Percentiles rank a stretch among this genome's conserved stretches.
Evolutionary conservation across 1,140 invertebrate genomes (phyloP).

Genomic region (Nebria ingens): DNA sequence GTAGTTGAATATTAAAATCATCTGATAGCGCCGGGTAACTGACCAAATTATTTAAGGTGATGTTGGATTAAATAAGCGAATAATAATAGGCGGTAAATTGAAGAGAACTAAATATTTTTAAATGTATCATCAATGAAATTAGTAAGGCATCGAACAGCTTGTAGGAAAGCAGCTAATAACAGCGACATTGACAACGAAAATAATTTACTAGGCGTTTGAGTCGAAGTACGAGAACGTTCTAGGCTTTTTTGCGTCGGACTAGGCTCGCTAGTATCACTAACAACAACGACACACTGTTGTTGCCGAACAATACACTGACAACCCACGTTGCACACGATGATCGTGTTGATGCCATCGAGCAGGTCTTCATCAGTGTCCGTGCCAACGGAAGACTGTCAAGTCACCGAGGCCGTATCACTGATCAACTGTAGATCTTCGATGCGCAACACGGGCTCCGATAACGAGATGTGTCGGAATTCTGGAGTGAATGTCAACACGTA

Average conservation of each 20-base stretch:
- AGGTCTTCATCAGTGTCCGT: not conserved
- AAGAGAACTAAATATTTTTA: not conserved
- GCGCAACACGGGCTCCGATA: constrained; percentile 25
- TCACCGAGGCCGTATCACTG: not conserved
- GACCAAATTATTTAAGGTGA: too few relatives aligned
- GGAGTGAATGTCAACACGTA: constrained; percentile 47
- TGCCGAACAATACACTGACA: not conserved
- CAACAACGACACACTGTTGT: not conserved
- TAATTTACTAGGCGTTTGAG: not conserved
- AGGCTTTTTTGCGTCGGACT: too few relatives aligned
- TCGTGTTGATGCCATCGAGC: not conserved
- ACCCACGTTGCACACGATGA: not conserved
- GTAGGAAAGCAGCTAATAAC: not conserved
- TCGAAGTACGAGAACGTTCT: not conserved
- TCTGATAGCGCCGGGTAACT: too few relatives aligned
- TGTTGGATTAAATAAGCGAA: too few relatives aligned
- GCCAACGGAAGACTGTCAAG: not conserved
- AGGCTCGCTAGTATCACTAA: too few relatives aligned
- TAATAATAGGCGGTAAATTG: too few relatives aligned
- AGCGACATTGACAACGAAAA: not conserved
- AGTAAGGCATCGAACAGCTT: not conserved
- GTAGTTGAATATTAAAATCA: too few relatives aligned
- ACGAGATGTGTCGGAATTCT: constrained; percentile 42
- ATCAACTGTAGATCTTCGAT: not conserved
- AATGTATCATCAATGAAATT: not conserved